Conservation (phyloP, 2,113 vertebrate species). For the Elanus axillaris region DNA sequence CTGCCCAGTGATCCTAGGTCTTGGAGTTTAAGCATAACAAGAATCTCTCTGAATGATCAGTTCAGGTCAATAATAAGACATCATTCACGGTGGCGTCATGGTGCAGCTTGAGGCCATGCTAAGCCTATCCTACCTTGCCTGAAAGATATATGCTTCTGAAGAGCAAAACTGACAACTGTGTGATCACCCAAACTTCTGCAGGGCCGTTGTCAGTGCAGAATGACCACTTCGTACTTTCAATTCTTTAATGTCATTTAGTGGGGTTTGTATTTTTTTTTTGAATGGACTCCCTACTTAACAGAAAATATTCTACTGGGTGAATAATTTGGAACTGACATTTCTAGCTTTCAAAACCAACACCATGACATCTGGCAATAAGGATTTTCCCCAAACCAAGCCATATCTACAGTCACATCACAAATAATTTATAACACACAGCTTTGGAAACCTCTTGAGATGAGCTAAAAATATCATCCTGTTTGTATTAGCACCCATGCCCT, state of each 20-base stretch:
- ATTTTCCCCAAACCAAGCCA: not conserved
- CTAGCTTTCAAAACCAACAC: not conserved
- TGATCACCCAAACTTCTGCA: slow-evolving; percentile 7
- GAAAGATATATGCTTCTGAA: slow-evolving; percentile 9
- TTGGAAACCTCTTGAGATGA: not conserved
- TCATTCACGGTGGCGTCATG: not conserved
- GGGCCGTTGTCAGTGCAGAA: not conserved
- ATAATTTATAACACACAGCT: not conserved
- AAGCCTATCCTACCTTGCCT: not conserved
- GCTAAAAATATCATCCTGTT: not conserved
- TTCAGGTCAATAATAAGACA: slow-evolving; percentile 31
- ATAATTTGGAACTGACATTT: not conserved
- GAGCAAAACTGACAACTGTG: slow-evolving; percentile 18
- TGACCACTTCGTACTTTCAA: not conserved
- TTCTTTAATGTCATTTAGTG: not conserved
- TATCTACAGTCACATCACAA: not conserved
- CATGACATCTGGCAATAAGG: not conserved
- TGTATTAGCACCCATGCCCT: not conserved
- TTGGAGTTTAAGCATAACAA: not conserved
- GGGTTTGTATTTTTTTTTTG: not conserved
- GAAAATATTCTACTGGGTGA: not conserved
- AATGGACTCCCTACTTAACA: not conserved
- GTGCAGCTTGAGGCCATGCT: not conserved
- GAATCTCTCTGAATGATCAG: slow-evolving; percentile 3
- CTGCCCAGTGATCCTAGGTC: not conserved